phyloP scores from a whole-genome alignment of 1,140 invertebrate genomes.

The Trachymyrmex cornetzi region DNA sequence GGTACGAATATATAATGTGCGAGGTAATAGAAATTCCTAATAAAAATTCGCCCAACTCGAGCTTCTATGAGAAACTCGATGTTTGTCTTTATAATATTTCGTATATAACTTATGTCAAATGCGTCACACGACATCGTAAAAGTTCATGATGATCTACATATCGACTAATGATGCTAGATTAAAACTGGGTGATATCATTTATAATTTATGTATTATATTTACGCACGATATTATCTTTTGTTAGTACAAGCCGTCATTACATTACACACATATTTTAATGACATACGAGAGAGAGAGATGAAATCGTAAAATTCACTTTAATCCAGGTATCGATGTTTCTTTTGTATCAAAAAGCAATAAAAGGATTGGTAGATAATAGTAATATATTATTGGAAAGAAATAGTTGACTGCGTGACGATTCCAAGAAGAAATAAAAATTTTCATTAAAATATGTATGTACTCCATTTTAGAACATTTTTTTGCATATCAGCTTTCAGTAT shows the following conservation, averaged over 20 bases:
- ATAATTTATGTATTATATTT: conserved; percentile 8
- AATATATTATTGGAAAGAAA: not conserved
- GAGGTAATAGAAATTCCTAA: not conserved
- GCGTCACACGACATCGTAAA: not conserved
- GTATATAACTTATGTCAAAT: not conserved
- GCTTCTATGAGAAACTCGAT: not conserved
- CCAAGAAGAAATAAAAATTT: not conserved
- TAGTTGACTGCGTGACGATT: not conserved
- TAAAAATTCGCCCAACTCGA: not conserved
- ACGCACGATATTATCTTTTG: conserved; percentile 25
- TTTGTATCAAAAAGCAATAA: not conserved
- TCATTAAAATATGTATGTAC: conserved; percentile 22
- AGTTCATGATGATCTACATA: not conserved
- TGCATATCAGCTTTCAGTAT: conserved; percentile 12
- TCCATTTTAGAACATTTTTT: not conserved
- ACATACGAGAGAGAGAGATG: not conserved
- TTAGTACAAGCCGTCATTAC: not conserved
- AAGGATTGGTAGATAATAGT: not conserved
- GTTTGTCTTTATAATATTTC: conserved; percentile 6
- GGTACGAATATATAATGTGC: conserved; percentile 13
- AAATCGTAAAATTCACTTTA: conserved; percentile 9
- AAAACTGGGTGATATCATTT: not conserved
- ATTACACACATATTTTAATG: conserved; percentile 32
- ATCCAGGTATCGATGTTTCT: not conserved
- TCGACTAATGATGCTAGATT: conserved; percentile 12